A percentile compares a stretch with the other conserved stretches of the same genome.
Conservation (phyloP, 2,888 invertebrate genomes). For the Eulithis testata region DNA sequence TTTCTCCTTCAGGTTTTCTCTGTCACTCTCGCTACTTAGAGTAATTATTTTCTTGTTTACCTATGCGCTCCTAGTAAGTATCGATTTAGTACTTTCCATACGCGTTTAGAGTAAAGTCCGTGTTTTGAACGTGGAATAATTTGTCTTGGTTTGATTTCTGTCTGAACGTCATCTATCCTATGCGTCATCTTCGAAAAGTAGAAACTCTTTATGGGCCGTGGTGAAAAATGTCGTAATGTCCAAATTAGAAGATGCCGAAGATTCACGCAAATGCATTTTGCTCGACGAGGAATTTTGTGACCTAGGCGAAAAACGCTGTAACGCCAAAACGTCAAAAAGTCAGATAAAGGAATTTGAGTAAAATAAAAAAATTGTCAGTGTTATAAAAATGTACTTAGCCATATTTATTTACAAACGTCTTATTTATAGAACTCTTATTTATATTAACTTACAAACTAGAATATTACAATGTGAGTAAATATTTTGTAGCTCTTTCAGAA, state of each 20-base stretch:
- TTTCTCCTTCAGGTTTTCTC: conserved; percentile 39
- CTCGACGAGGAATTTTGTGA: no score
- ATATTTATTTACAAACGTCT: neutral
- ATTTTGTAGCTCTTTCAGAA: neutral
- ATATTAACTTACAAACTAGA: neutral
- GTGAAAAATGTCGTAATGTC: no score
- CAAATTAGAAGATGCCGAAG: no score
- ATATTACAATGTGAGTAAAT: neutral
- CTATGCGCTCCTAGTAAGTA: conserved; percentile 32
- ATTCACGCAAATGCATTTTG: no score
- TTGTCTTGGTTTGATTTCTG: neutral
- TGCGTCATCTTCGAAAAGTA: no score
- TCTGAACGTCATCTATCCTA: no score
- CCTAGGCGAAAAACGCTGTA: no score
- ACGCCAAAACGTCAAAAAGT: no score
- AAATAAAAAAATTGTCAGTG: no score
- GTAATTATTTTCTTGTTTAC: conserved; percentile 31
- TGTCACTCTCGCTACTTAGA: conserved; percentile 37
- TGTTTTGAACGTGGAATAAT: neutral
- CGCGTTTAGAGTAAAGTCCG: neutral
- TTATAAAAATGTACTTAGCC: no score
- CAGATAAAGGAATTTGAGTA: no score
- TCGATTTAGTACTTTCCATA: conserved; percentile 25
- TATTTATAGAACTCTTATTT: neutral
- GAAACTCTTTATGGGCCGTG: no score